These are phyloP conservation scores for Acanthis flammea DNA, from an alignment of 2,797 vertebrate genomes.

Conservation along the genomic window DNA sequence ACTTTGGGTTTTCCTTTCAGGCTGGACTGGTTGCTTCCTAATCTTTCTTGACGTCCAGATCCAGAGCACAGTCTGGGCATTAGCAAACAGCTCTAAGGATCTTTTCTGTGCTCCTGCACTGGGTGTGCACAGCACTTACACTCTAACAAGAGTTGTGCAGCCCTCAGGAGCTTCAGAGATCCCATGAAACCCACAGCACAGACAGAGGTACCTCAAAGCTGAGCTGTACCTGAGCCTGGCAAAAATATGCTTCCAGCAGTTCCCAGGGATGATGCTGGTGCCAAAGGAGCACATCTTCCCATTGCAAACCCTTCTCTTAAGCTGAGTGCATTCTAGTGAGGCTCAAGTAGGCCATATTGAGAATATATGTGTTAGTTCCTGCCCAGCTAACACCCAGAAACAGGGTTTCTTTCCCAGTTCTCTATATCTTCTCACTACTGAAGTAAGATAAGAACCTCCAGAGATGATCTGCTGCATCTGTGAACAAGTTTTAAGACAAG, in stretches of 20 bases:
- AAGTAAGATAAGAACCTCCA: background rate
- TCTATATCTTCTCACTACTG: background rate
- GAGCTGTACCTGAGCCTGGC: background rate
- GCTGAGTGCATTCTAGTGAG: background rate
- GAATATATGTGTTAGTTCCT: background rate
- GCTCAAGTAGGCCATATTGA: background rate
- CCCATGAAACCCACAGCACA: background rate
- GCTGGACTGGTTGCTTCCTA: background rate
- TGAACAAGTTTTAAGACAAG: background rate
- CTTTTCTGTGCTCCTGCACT: background rate
- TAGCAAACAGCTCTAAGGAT: background rate
- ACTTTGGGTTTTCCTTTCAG: background rate
- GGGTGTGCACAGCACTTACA: fast-evolving
- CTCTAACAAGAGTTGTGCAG: background rate
- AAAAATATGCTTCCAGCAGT: background rate
- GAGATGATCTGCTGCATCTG: background rate
- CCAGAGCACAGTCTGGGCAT: background rate
- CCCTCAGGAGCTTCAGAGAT: background rate
- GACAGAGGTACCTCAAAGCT: background rate
- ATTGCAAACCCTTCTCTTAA: background rate
- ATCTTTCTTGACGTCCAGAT: background rate
- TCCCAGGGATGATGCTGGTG: background rate
- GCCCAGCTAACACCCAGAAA: background rate
- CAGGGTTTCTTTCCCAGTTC: background rate
- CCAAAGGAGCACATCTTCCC: background rate